phyloP scores from a whole-genome alignment of 2,113 vertebrate genomes.

The Dromas ardeola region DNA sequence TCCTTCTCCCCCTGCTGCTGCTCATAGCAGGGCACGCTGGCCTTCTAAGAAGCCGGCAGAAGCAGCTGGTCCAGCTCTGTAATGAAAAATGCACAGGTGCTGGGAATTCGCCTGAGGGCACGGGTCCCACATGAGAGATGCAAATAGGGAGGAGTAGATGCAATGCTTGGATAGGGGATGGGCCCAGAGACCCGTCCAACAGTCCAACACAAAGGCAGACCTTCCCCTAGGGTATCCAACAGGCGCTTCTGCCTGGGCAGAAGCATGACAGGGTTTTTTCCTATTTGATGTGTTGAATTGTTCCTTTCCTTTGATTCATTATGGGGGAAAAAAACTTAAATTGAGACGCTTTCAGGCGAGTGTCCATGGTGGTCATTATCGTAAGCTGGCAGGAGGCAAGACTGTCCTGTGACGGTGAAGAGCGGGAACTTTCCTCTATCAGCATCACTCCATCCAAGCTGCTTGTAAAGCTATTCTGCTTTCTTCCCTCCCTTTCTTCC shows the following conservation, averaged over 20 bases:
- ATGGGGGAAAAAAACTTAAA: neutral
- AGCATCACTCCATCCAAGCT: neutral
- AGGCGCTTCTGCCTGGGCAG: neutral
- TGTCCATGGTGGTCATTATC: neutral
- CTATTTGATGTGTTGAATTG: neutral
- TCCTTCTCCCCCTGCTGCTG: neutral
- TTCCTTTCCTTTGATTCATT: neutral
- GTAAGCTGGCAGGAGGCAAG: neutral
- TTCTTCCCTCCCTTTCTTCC: neutral
- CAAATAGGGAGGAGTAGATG: neutral
- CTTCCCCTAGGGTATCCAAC: neutral
- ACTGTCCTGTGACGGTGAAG: neutral
- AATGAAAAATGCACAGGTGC: neutral
- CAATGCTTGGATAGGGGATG: neutral
- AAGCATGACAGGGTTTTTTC: neutral
- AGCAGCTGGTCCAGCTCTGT: neutral
- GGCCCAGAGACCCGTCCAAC: neutral
- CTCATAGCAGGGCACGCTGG: neutral
- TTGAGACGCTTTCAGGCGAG: fast-evolving
- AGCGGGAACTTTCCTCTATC: neutral
- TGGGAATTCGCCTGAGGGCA: neutral
- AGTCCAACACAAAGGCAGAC: neutral
- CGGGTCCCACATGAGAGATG: neutral
- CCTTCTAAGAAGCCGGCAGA: neutral
- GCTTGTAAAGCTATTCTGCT: neutral